phyloP scores from a whole-genome alignment of 2,888 invertebrate genomes.

The Scaptomyza flava region DNA sequence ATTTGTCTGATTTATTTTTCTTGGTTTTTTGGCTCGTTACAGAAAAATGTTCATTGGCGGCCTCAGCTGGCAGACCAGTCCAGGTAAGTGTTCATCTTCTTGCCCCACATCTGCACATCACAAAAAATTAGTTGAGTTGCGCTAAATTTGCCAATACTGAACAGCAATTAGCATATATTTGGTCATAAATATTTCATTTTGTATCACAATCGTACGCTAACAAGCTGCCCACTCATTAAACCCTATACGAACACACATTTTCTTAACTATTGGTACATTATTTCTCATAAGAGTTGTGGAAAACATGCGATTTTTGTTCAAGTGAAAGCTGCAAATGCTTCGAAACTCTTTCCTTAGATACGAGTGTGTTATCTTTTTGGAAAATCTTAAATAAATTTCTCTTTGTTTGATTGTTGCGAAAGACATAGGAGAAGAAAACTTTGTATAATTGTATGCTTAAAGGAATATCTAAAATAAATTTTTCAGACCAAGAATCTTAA shows the following conservation, averaged over 20 bases:
- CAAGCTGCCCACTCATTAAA: conserved; percentile 16
- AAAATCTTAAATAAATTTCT: background rate
- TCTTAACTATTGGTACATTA: background rate
- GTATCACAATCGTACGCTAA: conserved; percentile 52
- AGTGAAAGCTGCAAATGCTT: conserved; percentile 22
- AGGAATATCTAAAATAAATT: background rate
- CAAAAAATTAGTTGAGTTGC: conserved; percentile 50
- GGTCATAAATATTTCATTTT: conserved; percentile 4
- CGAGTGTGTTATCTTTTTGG: background rate
- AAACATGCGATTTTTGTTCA: conserved; percentile 7
- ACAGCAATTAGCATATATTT: conserved; percentile 56
- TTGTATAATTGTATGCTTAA: background rate
- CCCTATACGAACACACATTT: conserved; percentile 18
- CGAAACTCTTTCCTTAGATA: background rate
- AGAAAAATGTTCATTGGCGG: conserved; percentile 99
- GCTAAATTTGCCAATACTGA: conserved; percentile 40
- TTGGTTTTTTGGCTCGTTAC: conserved; percentile 85
- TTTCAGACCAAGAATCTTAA: no score
- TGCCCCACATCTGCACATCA: conserved; percentile 25
- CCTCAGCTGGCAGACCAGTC: conserved; percentile 99
- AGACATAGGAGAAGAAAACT: background rate
- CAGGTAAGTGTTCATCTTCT: conserved; percentile 89
- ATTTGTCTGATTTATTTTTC: conserved; percentile 38
- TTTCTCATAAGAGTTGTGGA: background rate
- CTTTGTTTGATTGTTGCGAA: background rate